phyloP scores from a whole-genome alignment of 2,888 invertebrate species.

The Tetragnatha montana region DNA sequence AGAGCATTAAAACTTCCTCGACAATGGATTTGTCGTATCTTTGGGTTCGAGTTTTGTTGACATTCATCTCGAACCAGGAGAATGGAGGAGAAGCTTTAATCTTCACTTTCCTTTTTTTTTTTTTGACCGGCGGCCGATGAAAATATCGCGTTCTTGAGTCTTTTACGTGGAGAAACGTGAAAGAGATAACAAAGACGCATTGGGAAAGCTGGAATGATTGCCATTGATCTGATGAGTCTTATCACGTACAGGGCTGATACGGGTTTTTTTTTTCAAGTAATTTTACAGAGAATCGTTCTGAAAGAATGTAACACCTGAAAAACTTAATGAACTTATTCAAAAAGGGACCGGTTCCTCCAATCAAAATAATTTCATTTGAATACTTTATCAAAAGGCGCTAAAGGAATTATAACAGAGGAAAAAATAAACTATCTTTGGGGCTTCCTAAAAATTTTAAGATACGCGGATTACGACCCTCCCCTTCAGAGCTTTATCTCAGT shows the following conservation, averaged over 20 bases:
- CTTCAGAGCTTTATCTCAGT: too few species aligned
- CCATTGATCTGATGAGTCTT: neutral
- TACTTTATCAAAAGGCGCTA: too few species aligned
- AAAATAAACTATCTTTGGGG: too few species aligned
- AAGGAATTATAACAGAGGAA: too few species aligned
- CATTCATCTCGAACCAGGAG: conserved; percentile 13
- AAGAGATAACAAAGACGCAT: neutral
- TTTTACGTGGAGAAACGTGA: neutral
- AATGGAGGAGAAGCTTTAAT: neutral
- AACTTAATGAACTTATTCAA: too few species aligned
- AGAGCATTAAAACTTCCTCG: neutral
- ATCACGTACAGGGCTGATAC: neutral
- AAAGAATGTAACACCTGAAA: too few species aligned
- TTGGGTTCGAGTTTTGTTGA: neutral
- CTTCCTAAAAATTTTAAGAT: too few species aligned
- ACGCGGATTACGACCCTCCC: too few species aligned
- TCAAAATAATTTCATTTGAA: too few species aligned
- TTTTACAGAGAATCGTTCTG: too few species aligned
- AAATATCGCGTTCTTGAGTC: neutral
- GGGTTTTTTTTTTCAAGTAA: too few species aligned
- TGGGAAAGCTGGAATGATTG: neutral
- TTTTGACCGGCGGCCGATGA: neutral
- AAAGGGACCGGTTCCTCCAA: too few species aligned
- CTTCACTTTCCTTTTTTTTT: neutral
- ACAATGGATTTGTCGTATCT: conserved; percentile 17